phyloP scores from a whole-genome alignment of 2,888 invertebrate species.

The Drosophila mettleri region DNA sequence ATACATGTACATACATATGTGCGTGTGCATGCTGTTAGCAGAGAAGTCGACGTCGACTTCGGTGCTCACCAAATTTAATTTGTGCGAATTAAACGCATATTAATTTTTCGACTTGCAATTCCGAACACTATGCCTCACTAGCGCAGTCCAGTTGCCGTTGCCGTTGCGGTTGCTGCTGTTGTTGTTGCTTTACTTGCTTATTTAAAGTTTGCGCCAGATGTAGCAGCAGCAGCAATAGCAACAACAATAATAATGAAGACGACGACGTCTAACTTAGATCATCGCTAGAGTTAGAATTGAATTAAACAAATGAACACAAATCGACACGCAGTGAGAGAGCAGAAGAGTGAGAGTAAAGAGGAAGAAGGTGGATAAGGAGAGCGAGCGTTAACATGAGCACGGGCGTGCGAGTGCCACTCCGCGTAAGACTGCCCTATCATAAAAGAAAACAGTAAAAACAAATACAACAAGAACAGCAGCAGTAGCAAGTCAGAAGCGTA shows the following conservation, averaged over 20 bases:
- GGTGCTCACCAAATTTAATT: constrained; percentile 64
- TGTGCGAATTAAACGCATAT: constrained; percentile 75
- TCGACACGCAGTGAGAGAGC: constrained; percentile 4
- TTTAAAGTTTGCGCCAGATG: constrained; percentile 70
- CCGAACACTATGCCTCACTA: constrained; percentile 37
- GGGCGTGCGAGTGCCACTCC: constrained; percentile 13
- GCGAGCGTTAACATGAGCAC: not conserved
- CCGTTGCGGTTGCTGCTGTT: constrained; percentile 10
- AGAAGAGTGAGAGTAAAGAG: not conserved
- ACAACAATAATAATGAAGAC: constrained; percentile 25
- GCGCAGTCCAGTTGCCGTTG: constrained; percentile 12
- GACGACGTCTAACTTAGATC: constrained; percentile 81
- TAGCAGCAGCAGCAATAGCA: constrained; percentile 41
- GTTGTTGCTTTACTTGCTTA: constrained; percentile 32
- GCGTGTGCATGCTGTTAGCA: constrained; percentile 14
- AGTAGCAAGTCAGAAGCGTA: constrained; percentile 18
- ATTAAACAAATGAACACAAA: constrained; percentile 71
- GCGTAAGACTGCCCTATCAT: constrained; percentile 35
- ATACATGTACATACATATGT: not conserved
- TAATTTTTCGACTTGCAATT: constrained; percentile 62
- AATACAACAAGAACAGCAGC: constrained; percentile 36
- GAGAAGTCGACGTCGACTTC: constrained; percentile 13
- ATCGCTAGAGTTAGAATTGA: constrained; percentile 82
- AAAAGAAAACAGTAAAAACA: constrained; percentile 21
- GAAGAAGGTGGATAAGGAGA: constrained; percentile 3